These are phyloP conservation scores for Sinocyclocheilus anshuiensis DNA, from an alignment of 2,113 vertebrate species.

Conservation along the genomic window DNA sequence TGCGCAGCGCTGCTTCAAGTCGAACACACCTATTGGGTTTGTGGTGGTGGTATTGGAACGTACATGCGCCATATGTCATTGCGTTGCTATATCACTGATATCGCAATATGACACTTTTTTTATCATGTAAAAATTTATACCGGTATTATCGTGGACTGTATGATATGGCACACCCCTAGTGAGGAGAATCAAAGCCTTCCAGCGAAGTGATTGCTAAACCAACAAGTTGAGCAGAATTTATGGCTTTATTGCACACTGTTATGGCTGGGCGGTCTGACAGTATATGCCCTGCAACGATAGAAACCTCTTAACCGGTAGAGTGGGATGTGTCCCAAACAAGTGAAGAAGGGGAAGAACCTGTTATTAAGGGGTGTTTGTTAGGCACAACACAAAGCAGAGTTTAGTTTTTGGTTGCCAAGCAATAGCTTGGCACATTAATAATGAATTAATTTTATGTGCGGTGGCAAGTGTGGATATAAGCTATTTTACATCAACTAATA, in stretches of 20 bases:
- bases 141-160: no score
- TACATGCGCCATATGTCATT: no score
- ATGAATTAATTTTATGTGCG: background rate
- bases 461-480: no score
- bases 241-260: slow-evolving; percentile 16
- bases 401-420: slow-evolving; percentile 8
- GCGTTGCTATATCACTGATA: no score
- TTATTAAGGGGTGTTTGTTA: slow-evolving; percentile 7
- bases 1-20: no score
- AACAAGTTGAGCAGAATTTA: background rate
- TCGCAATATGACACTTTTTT: no score
- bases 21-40: no score
- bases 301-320: slow-evolving; percentile 6
- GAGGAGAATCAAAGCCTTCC: slow-evolving; percentile 18
- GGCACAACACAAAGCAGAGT: background rate
- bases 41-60: no score
- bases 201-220: background rate
- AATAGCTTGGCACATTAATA: background rate
- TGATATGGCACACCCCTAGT: background rate
- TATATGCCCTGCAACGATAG: background rate
- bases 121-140: no score
- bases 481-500: background rate
- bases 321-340: background rate
- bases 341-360: background rate
- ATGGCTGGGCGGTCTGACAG: background rate